Percentiles rank a stretch among this genome's conserved stretches.
phyloP scores from a whole-genome alignment of 2,797 vertebrate species.

The Enteromius radiatus region DNA sequence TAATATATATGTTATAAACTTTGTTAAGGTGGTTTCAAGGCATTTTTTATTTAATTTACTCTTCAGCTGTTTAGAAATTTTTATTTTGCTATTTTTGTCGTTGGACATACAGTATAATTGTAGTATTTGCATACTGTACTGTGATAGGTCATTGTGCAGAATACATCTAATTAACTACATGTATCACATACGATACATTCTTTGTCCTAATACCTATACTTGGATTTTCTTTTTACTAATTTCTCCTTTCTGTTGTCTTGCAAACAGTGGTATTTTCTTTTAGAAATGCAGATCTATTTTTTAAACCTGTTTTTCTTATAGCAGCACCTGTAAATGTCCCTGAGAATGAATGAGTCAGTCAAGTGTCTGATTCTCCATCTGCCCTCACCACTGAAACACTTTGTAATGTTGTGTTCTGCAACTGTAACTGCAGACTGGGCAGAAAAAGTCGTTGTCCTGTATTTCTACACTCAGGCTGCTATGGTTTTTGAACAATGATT shows the following conservation, averaged over 20 bases:
- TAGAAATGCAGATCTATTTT: neutral
- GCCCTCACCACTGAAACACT: neutral
- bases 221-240: neutral
- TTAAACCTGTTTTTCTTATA: neutral
- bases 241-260: neutral
- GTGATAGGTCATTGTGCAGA: neutral
- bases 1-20: neutral
- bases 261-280: neutral
- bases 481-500: neutral
- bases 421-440: neutral
- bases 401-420: conserved; percentile 6
- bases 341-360: conserved; percentile 7
- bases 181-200: neutral
- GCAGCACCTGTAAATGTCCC: neutral
- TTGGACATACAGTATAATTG: neutral
- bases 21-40: neutral
- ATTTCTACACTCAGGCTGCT: neutral
- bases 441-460: neutral
- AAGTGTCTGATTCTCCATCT: neutral
- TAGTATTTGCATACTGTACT: neutral
- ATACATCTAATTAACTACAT: neutral
- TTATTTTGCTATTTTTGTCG: too few relatives aligned
- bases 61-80: too few relatives aligned
- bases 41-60: neutral
- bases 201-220: neutral